Evolutionary conservation across 2,888 invertebrate genomes (phyloP).

Genomic region (Priocnemis perturbator): DNA sequence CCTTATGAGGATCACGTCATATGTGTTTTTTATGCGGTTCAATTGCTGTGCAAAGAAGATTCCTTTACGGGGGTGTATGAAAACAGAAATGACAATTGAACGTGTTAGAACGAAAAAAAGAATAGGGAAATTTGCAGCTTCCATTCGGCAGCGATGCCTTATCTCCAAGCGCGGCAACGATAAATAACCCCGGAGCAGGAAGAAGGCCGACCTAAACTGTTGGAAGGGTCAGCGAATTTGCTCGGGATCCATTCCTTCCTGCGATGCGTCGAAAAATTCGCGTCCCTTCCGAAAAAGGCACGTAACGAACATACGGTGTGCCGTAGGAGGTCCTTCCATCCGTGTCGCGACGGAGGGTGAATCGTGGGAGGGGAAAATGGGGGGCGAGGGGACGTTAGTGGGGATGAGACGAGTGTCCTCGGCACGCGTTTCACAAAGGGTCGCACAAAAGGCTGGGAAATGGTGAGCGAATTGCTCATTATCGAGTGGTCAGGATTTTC

Average conservation of each 20-base stretch:
- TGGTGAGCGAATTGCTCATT: conserved; percentile 70
- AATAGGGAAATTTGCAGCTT: too few relatives aligned
- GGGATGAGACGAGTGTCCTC: conserved; percentile 28
- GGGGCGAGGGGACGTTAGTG: conserved; percentile 19
- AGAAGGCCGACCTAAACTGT: too few relatives aligned
- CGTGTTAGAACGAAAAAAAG: too few relatives aligned
- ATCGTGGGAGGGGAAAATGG: conserved; percentile 19
- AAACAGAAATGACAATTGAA: too few relatives aligned
- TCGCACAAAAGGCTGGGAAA: conserved; percentile 67
- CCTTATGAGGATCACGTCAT: conserved; percentile 14
- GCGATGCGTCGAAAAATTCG: conserved; percentile 23
- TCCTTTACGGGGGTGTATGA: too few relatives aligned
- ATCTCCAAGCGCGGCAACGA: too few relatives aligned
- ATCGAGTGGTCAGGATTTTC: conserved; percentile 58
- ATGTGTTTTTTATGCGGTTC: conserved; percentile 10
- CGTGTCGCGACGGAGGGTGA: background rate
- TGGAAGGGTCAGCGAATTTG: too few relatives aligned
- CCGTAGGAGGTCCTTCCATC: conserved; percentile 31
- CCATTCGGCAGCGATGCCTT: too few relatives aligned
- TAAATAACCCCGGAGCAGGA: too few relatives aligned
- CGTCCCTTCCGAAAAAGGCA: conserved; percentile 24
- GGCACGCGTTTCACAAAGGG: conserved; percentile 62
- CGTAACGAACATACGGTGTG: conserved; percentile 54
- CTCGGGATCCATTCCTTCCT: too few relatives aligned
- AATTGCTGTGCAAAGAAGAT: too few relatives aligned